A percentile compares a stretch with the other conserved stretches of the same genome.
phyloP scores from a whole-genome alignment of 2,113 vertebrate species.

The Entosphenus tridentatus region DNA sequence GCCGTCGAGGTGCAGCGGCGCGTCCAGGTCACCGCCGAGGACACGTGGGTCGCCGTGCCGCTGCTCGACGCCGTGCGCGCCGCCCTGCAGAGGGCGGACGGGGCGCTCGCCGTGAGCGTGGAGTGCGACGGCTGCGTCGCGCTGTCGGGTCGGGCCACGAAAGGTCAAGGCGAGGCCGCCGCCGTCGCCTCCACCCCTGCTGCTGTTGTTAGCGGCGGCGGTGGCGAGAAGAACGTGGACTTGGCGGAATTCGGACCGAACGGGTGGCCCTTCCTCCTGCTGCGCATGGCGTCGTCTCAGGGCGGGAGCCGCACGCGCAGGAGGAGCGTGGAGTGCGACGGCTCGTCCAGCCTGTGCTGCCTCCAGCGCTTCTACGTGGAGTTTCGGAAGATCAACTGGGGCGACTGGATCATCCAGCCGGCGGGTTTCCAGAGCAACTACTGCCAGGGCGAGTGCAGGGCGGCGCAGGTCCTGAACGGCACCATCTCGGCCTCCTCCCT shows the following conservation, averaged over 20 bases:
- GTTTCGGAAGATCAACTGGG: slow-evolving; percentile 95
- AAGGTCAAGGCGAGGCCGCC: no score
- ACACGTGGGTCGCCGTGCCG: slow-evolving; percentile 90
- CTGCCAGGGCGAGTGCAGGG: slow-evolving; percentile 78
- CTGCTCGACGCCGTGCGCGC: slow-evolving; percentile 62
- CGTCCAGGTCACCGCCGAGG: slow-evolving; percentile 13
- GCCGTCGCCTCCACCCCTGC: no score
- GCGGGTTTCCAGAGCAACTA: slow-evolving; percentile 94
- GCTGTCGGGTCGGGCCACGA: no score
- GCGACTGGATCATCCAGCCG: slow-evolving; percentile 98
- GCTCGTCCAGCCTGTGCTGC: slow-evolving; percentile 76
- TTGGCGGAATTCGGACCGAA: slow-evolving; percentile 42
- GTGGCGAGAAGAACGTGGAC: slow-evolving; percentile 18
- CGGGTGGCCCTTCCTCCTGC: slow-evolving; percentile 81
- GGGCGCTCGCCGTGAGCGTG: slow-evolving; percentile 69
- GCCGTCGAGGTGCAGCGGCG: no score
- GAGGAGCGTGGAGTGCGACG: slow-evolving; percentile 84
- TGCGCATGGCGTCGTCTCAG: slow-evolving; percentile 54
- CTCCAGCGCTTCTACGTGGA: slow-evolving; percentile 98
- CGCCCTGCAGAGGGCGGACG: slow-evolving; percentile 47
- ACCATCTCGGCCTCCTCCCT: slow-evolving; percentile 87
- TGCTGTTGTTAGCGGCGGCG: no score
- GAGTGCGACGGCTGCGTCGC: slow-evolving; percentile 50
- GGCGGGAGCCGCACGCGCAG: slow-evolving; percentile 87
- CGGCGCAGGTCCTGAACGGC: slow-evolving; percentile 83